Evolutionary conservation across 2,797 vertebrate genomes (phyloP), one percentile per base, ranked within the genome.

Genomic region (Dendrocincla fuliginosa): DNA sequence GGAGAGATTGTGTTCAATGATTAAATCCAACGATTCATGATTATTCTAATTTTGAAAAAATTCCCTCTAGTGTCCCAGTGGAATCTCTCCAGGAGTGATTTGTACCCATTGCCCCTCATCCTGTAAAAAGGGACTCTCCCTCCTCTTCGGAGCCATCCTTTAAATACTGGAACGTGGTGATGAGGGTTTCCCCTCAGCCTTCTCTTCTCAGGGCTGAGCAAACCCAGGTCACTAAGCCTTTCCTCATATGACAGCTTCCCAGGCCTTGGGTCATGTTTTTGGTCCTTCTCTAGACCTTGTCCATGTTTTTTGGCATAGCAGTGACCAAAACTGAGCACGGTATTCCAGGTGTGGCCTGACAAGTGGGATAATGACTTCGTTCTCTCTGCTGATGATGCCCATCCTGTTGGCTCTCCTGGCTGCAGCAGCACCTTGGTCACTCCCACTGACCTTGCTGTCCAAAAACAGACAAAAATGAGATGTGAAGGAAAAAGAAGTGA

Each of bases 131-230:
- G 16, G 13, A 14, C 7, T 37, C 25, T 67, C 37, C 1, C 1
- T 35, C 6, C 15, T 50, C 19, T 65, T 63, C 24, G 14, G 27
- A 70, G 35, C n/a, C 20, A 18, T 37, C 41, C 30, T 80, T 70
- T 61, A 35, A 70, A 25, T 30, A 6, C 28, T 13, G 4, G 16
- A 61, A 33, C 7, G 6, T 3, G 3, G 13, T 32, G 50, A 12
- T 20, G 9, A 13, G n/a, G 11, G 2, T 55, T 10, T 82, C 57
- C 20, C 14, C 44, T 70, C 37, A 84, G 12, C 6, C 39, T 74
- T 11, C 8, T 46, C 32, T 65, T 25, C 9, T 47, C 59, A 42
- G 0, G 0, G 4, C 33, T 59, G 30, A 41, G 28, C 30, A 17
- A 69, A 52, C 11, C 13, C 22, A 64, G 9, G 16, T 53, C 13